phyloP scores from a whole-genome alignment of 1,140 invertebrate species.

The Bilobella aurantiaca region DNA sequence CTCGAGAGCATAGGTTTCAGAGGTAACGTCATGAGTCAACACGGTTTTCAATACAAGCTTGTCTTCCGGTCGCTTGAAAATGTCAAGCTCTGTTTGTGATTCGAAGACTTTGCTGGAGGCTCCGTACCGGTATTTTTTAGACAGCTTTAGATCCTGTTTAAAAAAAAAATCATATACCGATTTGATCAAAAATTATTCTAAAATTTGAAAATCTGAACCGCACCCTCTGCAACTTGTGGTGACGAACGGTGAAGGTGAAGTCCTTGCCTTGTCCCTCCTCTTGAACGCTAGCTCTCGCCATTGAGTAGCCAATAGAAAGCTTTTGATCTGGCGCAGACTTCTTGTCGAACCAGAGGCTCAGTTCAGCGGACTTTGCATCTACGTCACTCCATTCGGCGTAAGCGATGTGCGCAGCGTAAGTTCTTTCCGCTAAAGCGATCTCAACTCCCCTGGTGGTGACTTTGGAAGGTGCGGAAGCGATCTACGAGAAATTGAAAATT shows the following conservation, averaged over 20 bases:
- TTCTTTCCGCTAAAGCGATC: not conserved
- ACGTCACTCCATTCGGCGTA: not conserved
- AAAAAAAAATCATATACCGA: not conserved
- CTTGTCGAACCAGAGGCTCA: not conserved
- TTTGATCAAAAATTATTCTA: not conserved
- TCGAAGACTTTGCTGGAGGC: slow-evolving; percentile 1
- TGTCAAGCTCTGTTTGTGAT: not conserved
- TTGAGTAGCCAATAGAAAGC: not conserved
- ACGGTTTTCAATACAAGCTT: not conserved
- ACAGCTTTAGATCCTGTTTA: not conserved
- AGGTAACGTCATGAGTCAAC: slow-evolving; percentile 1
- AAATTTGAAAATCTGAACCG: not conserved
- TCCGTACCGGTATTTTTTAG: slow-evolving; percentile 2
- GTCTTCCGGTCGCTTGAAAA: slow-evolving; percentile 3
- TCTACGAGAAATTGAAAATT: not conserved
- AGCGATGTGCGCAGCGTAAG: not conserved
- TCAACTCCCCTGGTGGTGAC: not conserved
- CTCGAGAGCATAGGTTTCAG: not conserved
- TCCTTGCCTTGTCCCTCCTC: slow-evolving; percentile 4
- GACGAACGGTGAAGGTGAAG: not conserved
- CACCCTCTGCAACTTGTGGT: not conserved
- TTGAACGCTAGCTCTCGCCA: not conserved
- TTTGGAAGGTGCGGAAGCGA: not conserved
- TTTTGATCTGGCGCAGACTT: not conserved
- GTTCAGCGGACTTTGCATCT: not conserved